Evolutionary conservation across 2,113 vertebrate genomes (phyloP).

Genomic region (Orthonyx spaldingii): DNA sequence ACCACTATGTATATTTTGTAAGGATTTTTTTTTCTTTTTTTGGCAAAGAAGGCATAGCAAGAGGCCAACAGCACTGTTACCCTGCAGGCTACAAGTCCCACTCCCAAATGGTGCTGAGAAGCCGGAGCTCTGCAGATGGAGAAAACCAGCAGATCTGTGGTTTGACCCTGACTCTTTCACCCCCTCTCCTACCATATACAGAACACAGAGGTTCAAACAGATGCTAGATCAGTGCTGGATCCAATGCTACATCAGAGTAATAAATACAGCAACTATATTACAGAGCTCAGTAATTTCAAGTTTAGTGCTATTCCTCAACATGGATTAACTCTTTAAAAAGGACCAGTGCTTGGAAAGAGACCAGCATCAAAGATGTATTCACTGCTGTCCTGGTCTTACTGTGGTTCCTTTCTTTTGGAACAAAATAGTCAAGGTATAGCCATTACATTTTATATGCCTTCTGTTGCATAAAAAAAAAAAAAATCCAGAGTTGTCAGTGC

Average conservation of each 20-base stretch:
- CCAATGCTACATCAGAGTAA: background rate
- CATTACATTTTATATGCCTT: background rate
- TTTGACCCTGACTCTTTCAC: background rate
- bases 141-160: background rate
- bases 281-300: background rate
- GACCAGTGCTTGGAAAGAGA: background rate
- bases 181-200: background rate
- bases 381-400: background rate
- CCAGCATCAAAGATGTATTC: background rate
- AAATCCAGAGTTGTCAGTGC: background rate
- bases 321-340: background rate
- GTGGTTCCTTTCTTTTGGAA: background rate
- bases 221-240: background rate
- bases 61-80: background rate
- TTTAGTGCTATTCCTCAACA: background rate
- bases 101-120: background rate
- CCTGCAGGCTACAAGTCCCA: background rate
- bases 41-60: background rate
- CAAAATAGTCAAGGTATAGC: background rate
- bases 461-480: background rate
- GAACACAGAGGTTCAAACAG: background rate
- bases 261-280: background rate
- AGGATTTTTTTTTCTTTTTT: background rate
- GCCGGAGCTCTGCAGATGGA: background rate
- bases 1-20: background rate